Evolutionary conservation across 2,113 vertebrate species (phyloP).

Genomic region (Falcunculus frontatus): DNA sequence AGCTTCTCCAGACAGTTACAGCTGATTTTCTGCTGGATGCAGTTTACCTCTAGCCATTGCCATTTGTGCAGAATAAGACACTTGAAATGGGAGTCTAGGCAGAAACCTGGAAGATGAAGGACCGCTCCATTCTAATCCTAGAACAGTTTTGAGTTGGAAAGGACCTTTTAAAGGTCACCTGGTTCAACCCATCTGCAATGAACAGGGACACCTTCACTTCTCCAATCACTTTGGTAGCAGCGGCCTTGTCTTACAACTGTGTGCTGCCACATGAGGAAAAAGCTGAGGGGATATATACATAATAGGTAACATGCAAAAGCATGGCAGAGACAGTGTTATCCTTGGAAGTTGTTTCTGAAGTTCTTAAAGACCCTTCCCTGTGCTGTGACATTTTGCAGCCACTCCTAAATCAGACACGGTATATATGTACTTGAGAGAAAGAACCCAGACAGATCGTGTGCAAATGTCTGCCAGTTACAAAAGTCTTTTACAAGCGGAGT

Average conservation of each 20-base stretch:
- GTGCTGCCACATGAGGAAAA: neutral
- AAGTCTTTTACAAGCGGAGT: neutral
- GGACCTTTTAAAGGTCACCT: neutral
- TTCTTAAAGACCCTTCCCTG: neutral
- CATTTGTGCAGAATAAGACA: neutral
- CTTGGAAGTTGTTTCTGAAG: neutral
- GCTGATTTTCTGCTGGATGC: neutral
- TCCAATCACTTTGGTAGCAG: rapidly evolving
- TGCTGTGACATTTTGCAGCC: neutral
- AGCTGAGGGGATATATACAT: neutral
- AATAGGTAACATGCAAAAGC: neutral
- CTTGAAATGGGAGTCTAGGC: neutral
- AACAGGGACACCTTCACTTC: neutral
- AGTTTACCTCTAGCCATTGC: neutral
- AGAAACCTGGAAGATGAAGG: neutral
- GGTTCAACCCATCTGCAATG: neutral
- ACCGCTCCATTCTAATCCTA: neutral
- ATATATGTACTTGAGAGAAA: neutral
- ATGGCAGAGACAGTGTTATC: neutral
- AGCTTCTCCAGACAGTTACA: neutral
- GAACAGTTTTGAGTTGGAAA: neutral
- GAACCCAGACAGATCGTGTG: neutral
- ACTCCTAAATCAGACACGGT: neutral
- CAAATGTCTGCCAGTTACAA: neutral
- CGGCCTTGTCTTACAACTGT: neutral